These are phyloP conservation scores for Pheosia gnoma DNA, from an alignment of 2,888 invertebrate species.

Conservation along the genomic window DNA sequence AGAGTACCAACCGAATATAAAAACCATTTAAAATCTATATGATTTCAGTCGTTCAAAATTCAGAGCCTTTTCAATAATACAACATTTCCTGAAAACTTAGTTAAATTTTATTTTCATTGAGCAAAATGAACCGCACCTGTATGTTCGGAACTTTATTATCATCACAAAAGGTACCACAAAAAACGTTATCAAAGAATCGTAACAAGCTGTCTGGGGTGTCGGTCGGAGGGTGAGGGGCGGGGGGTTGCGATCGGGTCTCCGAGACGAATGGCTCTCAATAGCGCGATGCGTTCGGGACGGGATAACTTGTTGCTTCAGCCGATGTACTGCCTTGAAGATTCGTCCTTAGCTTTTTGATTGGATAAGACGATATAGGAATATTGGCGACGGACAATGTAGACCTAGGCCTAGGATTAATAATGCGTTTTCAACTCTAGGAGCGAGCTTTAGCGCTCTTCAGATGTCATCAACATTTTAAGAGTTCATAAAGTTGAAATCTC, in stretches of 20 bases:
- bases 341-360: conserved; percentile 34
- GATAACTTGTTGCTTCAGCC: conserved; percentile 75
- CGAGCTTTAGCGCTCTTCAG: no score
- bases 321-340: conserved; percentile 40
- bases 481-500: no score
- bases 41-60: no score
- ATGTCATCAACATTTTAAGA: no score
- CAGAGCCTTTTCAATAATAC: no score
- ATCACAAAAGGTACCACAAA: neutral
- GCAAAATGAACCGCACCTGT: neutral
- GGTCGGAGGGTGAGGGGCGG: conserved; percentile 15
- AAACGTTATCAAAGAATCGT: conserved; percentile 40
- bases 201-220: conserved; percentile 38
- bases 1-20: no score
- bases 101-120: no score
- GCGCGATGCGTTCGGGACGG: conserved; percentile 66
- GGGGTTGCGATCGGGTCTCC: conserved; percentile 48
- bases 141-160: neutral
- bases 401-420: no score
- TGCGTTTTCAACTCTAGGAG: no score
- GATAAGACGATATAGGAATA: conserved; percentile 6
- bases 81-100: no score
- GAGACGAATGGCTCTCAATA: conserved; percentile 73
- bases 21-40: no score
- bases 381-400: no score